Evolutionary conservation across 2,888 invertebrate species (phyloP).

Genomic region (Drosophila tanythrix): DNA sequence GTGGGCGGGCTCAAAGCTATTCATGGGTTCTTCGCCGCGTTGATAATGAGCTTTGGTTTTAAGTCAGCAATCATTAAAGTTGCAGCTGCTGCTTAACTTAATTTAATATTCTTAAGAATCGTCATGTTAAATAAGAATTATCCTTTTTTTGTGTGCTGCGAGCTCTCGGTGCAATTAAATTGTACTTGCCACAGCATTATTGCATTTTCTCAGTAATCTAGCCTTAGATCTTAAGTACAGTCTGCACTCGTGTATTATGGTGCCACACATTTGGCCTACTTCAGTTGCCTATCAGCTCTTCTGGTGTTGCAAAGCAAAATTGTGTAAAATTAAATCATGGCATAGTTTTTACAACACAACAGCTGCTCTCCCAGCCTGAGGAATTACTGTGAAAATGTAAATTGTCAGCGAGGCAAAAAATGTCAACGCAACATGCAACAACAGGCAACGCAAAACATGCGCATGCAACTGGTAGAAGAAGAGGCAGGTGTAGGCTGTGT

Average conservation of each 20-base stretch:
- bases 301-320: constrained; percentile 41
- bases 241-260: neutral
- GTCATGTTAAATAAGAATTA: neutral
- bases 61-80: constrained; percentile 10
- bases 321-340: constrained; percentile 69
- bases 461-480: constrained; percentile 69
- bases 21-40: constrained; percentile 27
- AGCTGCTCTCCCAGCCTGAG: constrained; percentile 5
- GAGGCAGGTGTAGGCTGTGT: constrained; percentile 2
- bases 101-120: neutral
- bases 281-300: constrained; percentile 10
- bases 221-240: constrained; percentile 4
- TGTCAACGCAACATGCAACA: constrained; percentile 69
- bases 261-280: constrained; percentile 8
- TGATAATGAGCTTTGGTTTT: constrained; percentile 36
- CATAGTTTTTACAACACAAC: constrained; percentile 38
- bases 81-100: neutral
- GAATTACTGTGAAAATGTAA: constrained; percentile 59
- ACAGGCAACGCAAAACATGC: constrained; percentile 59
- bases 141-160: no score
- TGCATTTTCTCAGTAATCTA: neutral
- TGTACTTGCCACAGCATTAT: neutral
- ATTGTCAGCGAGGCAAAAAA: constrained; percentile 58
- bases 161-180: neutral
- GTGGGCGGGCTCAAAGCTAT: constrained; percentile 36